These are phyloP conservation scores for Empidonax traillii DNA, from an alignment of 2,113 vertebrate species.

Conservation along the genomic window DNA sequence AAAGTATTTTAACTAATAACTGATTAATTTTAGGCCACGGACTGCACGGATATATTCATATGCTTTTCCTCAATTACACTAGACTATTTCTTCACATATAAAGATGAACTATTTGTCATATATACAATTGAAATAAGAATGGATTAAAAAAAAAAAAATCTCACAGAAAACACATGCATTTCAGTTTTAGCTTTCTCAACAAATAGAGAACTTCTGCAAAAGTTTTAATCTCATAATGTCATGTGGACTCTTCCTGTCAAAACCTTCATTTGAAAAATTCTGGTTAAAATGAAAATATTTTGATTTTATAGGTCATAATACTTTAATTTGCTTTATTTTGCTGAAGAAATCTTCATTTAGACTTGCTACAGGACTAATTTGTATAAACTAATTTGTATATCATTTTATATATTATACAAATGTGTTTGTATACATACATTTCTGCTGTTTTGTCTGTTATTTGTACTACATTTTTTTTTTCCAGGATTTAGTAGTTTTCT, in stretches of 20 bases:
- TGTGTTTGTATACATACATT: background rate
- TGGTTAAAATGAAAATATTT: background rate
- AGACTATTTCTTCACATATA: background rate
- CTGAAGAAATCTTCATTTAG: background rate
- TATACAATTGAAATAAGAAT: background rate
- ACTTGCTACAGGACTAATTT: background rate
- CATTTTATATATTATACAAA: no score
- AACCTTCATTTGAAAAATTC: background rate
- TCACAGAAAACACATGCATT: background rate
- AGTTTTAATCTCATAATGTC: background rate
- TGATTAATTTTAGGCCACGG: background rate
- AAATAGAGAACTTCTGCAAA: background rate
- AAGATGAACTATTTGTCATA: background rate
- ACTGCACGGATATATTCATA: background rate
- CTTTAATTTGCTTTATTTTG: background rate
- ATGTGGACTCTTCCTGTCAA: background rate
- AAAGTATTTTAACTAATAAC: background rate
- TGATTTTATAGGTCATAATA: background rate
- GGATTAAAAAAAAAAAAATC: background rate
- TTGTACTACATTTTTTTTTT: background rate
- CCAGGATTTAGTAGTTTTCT: background rate
- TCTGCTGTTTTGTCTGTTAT: accelerated
- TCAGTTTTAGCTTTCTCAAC: background rate
- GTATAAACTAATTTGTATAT: background rate
- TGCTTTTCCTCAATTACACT: background rate